Evolutionary conservation across 2,113 vertebrate genomes (phyloP).

Genomic region (Pangasianodon hypophthalmus): DNA sequence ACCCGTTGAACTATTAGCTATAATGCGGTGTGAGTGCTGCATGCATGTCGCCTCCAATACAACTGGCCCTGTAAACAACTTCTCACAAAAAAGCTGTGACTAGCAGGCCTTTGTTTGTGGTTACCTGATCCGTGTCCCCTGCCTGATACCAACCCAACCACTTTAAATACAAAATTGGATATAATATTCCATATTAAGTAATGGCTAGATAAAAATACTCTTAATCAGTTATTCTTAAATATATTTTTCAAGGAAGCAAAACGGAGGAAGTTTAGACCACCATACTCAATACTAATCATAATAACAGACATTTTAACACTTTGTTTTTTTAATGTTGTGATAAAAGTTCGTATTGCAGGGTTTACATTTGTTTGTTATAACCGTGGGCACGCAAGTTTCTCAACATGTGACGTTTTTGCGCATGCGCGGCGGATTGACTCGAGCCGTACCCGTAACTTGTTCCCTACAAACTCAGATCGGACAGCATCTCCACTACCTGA

Average conservation of each 20-base stretch:
- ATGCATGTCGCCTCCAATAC: not conserved
- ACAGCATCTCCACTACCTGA: not conserved
- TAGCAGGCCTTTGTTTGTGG: too few relatives aligned
- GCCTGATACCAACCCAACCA: too few relatives aligned
- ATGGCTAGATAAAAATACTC: not conserved
- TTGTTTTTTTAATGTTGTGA: not conserved
- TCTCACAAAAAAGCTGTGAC: too few relatives aligned
- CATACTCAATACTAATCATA: too few relatives aligned
- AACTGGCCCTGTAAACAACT: not conserved
- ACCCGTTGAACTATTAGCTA: not conserved
- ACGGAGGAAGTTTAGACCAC: too few relatives aligned
- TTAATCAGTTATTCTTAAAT: not conserved
- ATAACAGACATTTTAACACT: not conserved
- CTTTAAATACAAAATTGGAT: not conserved
- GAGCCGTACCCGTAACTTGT: not conserved
- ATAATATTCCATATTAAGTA: not conserved
- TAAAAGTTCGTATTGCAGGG: too few relatives aligned
- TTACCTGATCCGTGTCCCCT: not conserved
- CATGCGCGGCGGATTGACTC: not conserved
- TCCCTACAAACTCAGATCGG: not conserved
- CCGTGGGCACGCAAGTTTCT: not conserved
- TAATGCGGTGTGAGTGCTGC: not conserved
- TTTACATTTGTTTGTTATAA: not conserved
- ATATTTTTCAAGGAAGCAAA: too few relatives aligned
- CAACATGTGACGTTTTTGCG: not conserved